These are phyloP conservation scores for Pachyrhynchus sulphureomaculatus DNA, from an alignment of 1,140 invertebrate species.

Conservation along the genomic window DNA sequence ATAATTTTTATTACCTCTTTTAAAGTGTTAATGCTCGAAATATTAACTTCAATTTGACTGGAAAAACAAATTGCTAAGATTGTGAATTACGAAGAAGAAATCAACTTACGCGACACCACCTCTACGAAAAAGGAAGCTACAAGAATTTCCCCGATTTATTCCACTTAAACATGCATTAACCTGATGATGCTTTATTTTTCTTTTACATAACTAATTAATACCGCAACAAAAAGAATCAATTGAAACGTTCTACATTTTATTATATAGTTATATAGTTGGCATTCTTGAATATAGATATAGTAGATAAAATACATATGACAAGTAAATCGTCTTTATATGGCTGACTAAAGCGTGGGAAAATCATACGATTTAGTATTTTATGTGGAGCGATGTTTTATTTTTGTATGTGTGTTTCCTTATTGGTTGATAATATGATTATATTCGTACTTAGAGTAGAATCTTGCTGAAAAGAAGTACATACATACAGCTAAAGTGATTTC, in stretches of 20 bases:
- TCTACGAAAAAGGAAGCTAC: neutral
- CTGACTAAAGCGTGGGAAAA: neutral
- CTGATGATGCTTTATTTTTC: neutral
- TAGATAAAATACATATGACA: slow-evolving; percentile 2
- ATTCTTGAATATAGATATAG: slow-evolving; percentile 2
- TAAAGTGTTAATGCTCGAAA: too few species aligned
- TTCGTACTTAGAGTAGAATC: too few species aligned
- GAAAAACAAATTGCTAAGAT: too few species aligned
- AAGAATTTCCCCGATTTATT: neutral
- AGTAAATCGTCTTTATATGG: neutral
- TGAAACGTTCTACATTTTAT: neutral
- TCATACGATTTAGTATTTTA: neutral
- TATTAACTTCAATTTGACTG: too few species aligned
- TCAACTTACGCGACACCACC: neutral
- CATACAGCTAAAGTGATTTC: too few species aligned
- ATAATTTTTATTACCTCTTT: too few species aligned
- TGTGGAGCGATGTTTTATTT: neutral
- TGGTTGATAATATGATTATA: neutral
- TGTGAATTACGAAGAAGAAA: neutral
- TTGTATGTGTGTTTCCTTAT: neutral
- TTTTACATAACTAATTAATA: neutral
- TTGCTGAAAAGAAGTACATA: too few species aligned
- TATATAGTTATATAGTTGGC: neutral
- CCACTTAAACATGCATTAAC: neutral
- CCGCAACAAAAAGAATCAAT: neutral